Conservation (phyloP, 2,888 invertebrate genomes). For the Poecilobothrus nobilitatus region DNA sequence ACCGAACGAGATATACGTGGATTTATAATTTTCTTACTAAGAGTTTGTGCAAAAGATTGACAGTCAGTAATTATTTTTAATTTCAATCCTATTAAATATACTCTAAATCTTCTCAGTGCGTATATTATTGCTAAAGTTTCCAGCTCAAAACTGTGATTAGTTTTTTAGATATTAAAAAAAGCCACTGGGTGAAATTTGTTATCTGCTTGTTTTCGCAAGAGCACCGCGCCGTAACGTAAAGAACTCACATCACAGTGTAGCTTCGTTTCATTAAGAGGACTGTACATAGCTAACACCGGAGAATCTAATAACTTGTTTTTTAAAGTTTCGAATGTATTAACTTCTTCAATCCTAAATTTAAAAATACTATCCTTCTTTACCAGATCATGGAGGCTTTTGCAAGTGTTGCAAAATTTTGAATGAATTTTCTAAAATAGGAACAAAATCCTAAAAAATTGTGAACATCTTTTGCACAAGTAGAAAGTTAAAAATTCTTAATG, state of each 20-base stretch:
- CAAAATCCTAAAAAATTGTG: slow-evolving; percentile 22
- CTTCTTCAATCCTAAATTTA: slow-evolving; percentile 15
- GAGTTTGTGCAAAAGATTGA: slow-evolving; percentile 24
- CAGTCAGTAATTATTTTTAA: slow-evolving; percentile 29
- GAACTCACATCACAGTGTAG: slow-evolving; percentile 30
- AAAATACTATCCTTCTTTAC: slow-evolving; percentile 17
- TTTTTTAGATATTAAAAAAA: slow-evolving; percentile 27
- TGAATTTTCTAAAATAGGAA: slow-evolving; percentile 26
- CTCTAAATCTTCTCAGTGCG: slow-evolving; percentile 25
- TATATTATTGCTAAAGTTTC: slow-evolving; percentile 28
- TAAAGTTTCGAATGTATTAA: slow-evolving; percentile 19
- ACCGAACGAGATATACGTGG: slow-evolving; percentile 25
- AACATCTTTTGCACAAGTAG: slow-evolving; percentile 24
- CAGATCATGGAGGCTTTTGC: slow-evolving; percentile 32
- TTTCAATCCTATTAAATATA: slow-evolving; percentile 26
- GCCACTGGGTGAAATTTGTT: slow-evolving; percentile 28
- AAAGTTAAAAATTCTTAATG: slow-evolving; percentile 16
- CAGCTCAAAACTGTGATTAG: slow-evolving; percentile 28
- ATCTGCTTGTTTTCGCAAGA: slow-evolving; percentile 25
- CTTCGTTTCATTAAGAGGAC: slow-evolving; percentile 28
- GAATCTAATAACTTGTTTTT: slow-evolving; percentile 20
- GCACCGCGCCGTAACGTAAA: slow-evolving; percentile 27
- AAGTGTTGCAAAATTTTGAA: slow-evolving; percentile 25
- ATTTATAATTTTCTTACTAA: slow-evolving; percentile 23
- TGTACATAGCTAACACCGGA: slow-evolving; percentile 30